phyloP scores from a whole-genome alignment of 2,888 invertebrate genomes.

The Drosophila siamana region DNA sequence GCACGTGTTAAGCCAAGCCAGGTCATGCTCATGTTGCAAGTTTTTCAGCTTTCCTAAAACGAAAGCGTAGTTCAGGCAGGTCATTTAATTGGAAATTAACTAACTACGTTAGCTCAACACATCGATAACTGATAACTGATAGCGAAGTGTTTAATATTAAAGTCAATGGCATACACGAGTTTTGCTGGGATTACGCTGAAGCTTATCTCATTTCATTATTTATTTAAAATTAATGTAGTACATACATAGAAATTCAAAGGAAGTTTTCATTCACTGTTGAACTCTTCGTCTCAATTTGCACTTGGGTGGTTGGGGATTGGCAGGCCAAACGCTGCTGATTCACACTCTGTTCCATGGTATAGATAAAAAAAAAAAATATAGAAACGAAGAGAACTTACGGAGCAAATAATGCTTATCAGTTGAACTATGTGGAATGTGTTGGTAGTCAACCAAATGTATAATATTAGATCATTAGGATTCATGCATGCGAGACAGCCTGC shows the following conservation, averaged over 20 bases:
- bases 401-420: constrained; percentile 36
- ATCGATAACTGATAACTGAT: constrained; percentile 3
- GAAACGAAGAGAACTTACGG: background rate
- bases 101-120: background rate
- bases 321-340: constrained; percentile 30
- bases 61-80: constrained; percentile 8
- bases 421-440: background rate
- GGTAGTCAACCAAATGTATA: constrained; percentile 12
- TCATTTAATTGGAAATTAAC: constrained; percentile 2
- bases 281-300: background rate
- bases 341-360: constrained; percentile 26
- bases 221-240: background rate
- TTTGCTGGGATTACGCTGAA: background rate
- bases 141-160: background rate
- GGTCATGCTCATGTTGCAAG: constrained; percentile 1
- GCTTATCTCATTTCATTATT: constrained; percentile 7
- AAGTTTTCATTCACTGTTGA: too few relatives aligned
- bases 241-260: background rate
- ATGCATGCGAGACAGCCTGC: constrained; percentile 10
- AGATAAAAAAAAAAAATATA: constrained; percentile 33
- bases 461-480: constrained; percentile 30
- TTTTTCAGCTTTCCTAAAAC: background rate
- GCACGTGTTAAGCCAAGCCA: background rate
- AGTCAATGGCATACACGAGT: background rate
- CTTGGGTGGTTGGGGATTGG: background rate